A percentile compares a stretch with the other conserved stretches of the same genome.
These are phyloP conservation scores for Hyaena hyaena DNA, from an alignment of 2,113 vertebrate genomes.

Conservation along the genomic window DNA sequence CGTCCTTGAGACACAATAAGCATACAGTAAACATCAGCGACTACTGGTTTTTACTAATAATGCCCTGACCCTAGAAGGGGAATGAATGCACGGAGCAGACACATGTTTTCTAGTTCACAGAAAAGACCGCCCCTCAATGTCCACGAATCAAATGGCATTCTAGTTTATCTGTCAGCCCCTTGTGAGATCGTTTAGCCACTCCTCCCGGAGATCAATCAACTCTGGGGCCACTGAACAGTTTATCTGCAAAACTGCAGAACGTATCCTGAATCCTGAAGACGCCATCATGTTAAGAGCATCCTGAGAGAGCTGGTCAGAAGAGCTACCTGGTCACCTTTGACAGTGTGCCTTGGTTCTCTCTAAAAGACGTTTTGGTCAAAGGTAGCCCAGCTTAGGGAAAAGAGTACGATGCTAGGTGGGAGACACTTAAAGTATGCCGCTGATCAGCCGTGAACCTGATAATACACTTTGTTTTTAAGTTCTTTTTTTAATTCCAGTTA, in stretches of 20 bases:
- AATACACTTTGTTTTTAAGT: not conserved
- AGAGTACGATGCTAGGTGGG: not conserved
- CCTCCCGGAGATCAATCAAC: not conserved
- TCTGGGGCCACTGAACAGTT: not conserved
- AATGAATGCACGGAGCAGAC: slow-evolving; percentile 15
- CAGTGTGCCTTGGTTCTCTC: not conserved
- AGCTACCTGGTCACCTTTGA: not conserved
- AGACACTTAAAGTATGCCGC: not conserved
- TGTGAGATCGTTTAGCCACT: not conserved
- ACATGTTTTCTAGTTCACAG: slow-evolving; percentile 4
- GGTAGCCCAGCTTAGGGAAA: slow-evolving; percentile 16
- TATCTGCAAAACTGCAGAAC: not conserved
- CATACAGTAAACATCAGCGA: not conserved
- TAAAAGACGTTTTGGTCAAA: slow-evolving; percentile 40
- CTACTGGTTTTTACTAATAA: slow-evolving; percentile 4
- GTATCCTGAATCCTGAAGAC: not conserved
- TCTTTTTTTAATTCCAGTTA: not conserved
- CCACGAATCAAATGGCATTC: slow-evolving; percentile 39
- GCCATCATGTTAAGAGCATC: not conserved
- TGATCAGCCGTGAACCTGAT: slow-evolving; percentile 11
- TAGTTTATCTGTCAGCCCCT: not conserved
- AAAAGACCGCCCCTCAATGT: not conserved
- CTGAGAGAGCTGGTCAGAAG: not conserved
- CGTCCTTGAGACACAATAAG: not conserved
- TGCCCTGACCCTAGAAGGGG: not conserved